Evolutionary conservation across 2,113 vertebrate species (phyloP).

Genomic region (Balaenoptera acutorostrata): DNA sequence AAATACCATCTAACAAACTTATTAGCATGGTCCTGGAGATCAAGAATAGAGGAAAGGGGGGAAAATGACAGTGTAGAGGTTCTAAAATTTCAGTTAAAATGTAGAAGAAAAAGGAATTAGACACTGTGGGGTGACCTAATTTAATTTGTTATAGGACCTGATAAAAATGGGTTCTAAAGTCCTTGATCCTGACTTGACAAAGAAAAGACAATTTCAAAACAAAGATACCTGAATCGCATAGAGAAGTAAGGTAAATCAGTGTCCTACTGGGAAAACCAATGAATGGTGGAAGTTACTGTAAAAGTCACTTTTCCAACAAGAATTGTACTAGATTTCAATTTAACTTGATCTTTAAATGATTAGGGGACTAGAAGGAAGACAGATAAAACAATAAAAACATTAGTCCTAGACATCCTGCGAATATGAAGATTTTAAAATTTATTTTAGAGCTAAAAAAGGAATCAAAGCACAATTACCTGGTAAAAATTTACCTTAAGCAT

Average conservation of each 20-base stretch:
- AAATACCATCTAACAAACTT: constrained; percentile 57
- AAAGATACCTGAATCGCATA: constrained; percentile 30
- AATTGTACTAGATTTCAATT: constrained; percentile 59
- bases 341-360: constrained; percentile 61
- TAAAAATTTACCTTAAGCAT: not conserved
- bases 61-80: constrained; percentile 52
- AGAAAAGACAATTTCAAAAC: constrained; percentile 66
- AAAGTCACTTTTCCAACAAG: constrained; percentile 38
- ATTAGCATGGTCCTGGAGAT: constrained; percentile 55
- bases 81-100: constrained; percentile 70
- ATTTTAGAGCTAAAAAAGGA: constrained; percentile 6
- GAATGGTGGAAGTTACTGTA: constrained; percentile 43
- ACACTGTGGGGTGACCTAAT: constrained; percentile 65
- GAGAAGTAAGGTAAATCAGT: constrained; percentile 62
- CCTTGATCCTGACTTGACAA: constrained; percentile 54
- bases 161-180: constrained; percentile 62
- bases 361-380: not conserved
- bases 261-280: constrained; percentile 59
- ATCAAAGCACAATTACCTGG: not conserved
- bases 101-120: constrained; percentile 42
- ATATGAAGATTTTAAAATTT: constrained; percentile 44
- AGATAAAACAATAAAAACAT: constrained; percentile 56
- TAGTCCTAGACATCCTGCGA: constrained; percentile 43
- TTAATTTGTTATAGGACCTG: constrained; percentile 70
- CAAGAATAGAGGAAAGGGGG: constrained; percentile 41